These are phyloP conservation scores for Periophthalmodon schlosseri DNA, from an alignment of 2,113 vertebrate species.

Conservation along the genomic window DNA sequence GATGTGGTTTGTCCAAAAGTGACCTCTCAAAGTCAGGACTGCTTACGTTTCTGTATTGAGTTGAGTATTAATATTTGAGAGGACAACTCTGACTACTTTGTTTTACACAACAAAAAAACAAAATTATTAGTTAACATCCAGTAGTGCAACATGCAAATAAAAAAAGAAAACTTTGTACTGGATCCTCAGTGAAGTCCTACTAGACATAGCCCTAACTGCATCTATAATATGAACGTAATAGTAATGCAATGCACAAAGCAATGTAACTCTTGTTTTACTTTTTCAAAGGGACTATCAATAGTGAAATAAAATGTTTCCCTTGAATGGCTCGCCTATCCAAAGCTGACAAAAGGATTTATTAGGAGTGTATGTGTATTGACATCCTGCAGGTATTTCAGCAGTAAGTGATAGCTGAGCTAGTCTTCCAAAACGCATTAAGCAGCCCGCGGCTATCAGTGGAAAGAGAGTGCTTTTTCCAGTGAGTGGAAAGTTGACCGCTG, in stretches of 20 bases:
- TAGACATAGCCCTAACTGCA: background rate
- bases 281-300: constrained; percentile 20
- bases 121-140: too few relatives aligned
- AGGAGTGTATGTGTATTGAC: constrained; percentile 21
- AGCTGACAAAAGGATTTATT: constrained; percentile 38
- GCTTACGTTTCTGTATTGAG: background rate
- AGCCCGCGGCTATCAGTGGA: constrained; percentile 27
- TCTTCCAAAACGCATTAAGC: constrained; percentile 41
- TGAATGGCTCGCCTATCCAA: constrained; percentile 8
- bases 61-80: background rate
- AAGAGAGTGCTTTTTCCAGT: constrained; percentile 55
- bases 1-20: background rate
- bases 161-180: background rate
- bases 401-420: constrained; percentile 33
- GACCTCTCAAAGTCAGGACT: background rate
- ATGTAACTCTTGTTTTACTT: constrained; percentile 16
- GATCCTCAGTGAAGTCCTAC: background rate
- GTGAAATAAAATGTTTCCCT: background rate
- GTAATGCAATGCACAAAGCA: background rate
- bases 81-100: background rate
- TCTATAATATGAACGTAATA: background rate
- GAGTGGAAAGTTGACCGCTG: constrained; percentile 49
- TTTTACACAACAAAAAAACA: too few relatives aligned
- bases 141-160: too few relatives aligned
- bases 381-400: constrained; percentile 14